Evolutionary conservation across 2,888 invertebrate species (phyloP).

Genomic region (Marronus borbonicus): DNA sequence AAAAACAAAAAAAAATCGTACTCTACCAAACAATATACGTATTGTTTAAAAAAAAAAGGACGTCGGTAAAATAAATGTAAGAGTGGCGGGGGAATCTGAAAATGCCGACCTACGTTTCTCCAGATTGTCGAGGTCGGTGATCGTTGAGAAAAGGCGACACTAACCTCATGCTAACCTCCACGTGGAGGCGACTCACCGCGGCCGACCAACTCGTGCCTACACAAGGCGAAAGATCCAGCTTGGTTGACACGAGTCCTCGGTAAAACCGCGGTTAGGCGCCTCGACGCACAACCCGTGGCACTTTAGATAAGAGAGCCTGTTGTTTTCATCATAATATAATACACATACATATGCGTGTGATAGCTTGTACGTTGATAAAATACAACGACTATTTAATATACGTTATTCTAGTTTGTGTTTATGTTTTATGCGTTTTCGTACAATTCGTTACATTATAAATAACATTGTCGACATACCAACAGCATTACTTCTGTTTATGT

Average conservation of each 20-base stretch:
- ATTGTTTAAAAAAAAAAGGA: not conserved
- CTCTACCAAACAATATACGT: no score
- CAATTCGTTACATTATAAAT: not conserved
- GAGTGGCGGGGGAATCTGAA: constrained; percentile 55
- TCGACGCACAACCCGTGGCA: constrained; percentile 65
- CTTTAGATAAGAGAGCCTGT: constrained; percentile 43
- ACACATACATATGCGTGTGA: not conserved
- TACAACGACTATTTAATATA: not conserved
- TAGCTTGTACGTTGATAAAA: constrained; percentile 5
- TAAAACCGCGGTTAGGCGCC: constrained; percentile 74
- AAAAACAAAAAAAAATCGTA: not conserved
- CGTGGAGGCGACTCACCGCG: constrained; percentile 72
- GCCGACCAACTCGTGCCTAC: constrained; percentile 72
- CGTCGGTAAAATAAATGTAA: constrained; percentile 14
- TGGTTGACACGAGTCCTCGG: constrained; percentile 54
- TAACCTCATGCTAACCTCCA: constrained; percentile 67
- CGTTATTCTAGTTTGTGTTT: not conserved
- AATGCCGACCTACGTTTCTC: constrained; percentile 73
- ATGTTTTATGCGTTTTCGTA: not conserved
- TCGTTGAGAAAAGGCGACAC: constrained; percentile 71
- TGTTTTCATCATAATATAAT: constrained; percentile 43
- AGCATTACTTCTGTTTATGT: no score
- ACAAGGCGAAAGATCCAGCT: constrained; percentile 66
- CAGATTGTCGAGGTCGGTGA: constrained; percentile 78
- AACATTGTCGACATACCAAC: no score